phyloP scores from a whole-genome alignment of 2,888 invertebrate genomes.

The Biston stratarius region DNA sequence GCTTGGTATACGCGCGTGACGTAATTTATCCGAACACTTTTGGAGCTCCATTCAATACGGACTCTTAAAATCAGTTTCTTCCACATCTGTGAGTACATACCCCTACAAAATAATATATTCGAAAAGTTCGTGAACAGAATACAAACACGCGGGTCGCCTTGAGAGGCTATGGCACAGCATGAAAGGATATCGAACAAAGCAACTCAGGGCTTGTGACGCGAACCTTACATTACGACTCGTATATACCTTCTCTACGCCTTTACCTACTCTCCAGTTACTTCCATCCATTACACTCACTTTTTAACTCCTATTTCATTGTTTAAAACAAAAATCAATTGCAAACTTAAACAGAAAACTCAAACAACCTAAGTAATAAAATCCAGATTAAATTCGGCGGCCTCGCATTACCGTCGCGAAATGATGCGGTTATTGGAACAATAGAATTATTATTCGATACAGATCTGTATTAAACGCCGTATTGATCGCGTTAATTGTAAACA shows the following conservation, averaged over 20 bases:
- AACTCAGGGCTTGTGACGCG: conserved; percentile 62
- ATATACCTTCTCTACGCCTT: background rate
- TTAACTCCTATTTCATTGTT: conserved; percentile 38
- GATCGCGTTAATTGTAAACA: conserved; percentile 40
- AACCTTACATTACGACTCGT: conserved; percentile 54
- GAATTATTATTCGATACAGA: conserved; percentile 34
- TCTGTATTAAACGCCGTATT: conserved; percentile 36
- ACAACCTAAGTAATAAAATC: conserved; percentile 35
- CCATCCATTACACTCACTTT: conserved; percentile 22
- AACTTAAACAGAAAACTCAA: conserved; percentile 50
- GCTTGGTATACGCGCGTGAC: conserved; percentile 53
- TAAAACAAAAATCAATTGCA: conserved; percentile 47
- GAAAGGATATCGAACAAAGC: conserved; percentile 74
- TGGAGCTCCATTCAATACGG: conserved; percentile 69
- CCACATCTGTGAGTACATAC: conserved; percentile 67
- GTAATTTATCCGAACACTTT: conserved; percentile 66
- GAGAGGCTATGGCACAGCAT: conserved; percentile 69
- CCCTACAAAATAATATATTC: conserved; percentile 80
- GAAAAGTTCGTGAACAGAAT: conserved; percentile 81
- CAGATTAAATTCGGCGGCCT: conserved; percentile 38
- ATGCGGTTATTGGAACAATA: conserved; percentile 39
- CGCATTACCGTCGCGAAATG: conserved; percentile 32
- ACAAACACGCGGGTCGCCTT: conserved; percentile 73
- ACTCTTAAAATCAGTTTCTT: conserved; percentile 77
- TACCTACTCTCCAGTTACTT: conserved; percentile 48